Percentiles rank a stretch among this genome's conserved stretches.
phyloP scores from a whole-genome alignment of 2,888 invertebrate genomes.

The Eupithecia inturbata region DNA sequence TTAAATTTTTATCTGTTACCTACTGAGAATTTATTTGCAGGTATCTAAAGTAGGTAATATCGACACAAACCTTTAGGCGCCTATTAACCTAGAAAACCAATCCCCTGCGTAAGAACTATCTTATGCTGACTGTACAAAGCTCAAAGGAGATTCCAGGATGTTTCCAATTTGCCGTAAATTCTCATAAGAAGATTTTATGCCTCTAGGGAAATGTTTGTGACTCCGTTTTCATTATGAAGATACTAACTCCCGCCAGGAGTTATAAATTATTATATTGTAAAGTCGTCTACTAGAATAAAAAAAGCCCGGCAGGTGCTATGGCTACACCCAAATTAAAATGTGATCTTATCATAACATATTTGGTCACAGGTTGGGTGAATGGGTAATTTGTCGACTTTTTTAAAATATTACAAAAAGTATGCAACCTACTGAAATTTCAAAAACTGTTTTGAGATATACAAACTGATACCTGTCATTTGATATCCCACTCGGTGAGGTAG shows the following conservation, averaged over 20 bases:
- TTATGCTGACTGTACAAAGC: conserved; percentile 7
- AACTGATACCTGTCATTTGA: too few species aligned
- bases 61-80: background rate
- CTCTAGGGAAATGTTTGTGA: conserved; percentile 10
- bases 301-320: background rate
- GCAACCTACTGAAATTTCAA: too few species aligned
- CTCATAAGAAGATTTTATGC: conserved; percentile 19
- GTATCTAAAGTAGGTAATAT: background rate
- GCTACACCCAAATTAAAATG: too few species aligned
- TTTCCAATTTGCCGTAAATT: conserved; percentile 23
- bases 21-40: background rate
- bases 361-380: too few species aligned
- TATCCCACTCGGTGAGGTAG: too few species aligned
- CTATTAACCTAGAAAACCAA: background rate
- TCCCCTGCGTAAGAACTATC: background rate
- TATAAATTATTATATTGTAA: background rate
- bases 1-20: too few species aligned
- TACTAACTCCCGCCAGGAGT: background rate
- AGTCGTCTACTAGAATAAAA: background rate
- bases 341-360: too few species aligned
- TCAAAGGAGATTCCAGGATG: conserved; percentile 8
- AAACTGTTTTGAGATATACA: too few species aligned
- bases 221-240: conserved; percentile 3
- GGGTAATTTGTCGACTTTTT: too few species aligned
- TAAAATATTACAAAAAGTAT: too few species aligned